A percentile compares a stretch with the other conserved stretches of the same genome.
phyloP scores from a whole-genome alignment of 2,113 vertebrate genomes.

The Tragelaphus strepsiceros region DNA sequence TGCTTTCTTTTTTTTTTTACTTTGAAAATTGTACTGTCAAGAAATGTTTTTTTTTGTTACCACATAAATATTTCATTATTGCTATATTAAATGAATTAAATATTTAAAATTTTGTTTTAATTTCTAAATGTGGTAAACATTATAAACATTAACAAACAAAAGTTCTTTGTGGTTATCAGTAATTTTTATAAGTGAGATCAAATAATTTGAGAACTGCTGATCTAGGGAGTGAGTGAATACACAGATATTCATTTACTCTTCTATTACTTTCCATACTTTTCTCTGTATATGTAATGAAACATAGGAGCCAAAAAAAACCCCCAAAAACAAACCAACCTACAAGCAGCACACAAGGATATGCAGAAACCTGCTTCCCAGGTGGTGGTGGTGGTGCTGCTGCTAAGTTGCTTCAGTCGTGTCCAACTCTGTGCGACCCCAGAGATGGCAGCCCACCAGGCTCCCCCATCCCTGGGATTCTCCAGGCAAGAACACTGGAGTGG shows the following conservation, averaged over 20 bases:
- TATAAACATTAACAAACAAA: background rate
- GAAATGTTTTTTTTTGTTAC: background rate
- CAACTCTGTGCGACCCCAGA: too few relatives aligned
- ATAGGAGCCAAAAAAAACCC: background rate
- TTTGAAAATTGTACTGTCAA: slow-evolving; percentile 5
- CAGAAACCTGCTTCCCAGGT: background rate
- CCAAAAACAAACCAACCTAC: background rate
- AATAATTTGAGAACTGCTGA: background rate
- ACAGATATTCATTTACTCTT: background rate
- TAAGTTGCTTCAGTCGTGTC: background rate
- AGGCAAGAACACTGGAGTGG: too few relatives aligned
- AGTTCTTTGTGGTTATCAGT: background rate
- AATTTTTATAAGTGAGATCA: background rate
- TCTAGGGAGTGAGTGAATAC: background rate
- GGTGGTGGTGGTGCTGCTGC: background rate
- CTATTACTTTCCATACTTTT: background rate
- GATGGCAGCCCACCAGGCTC: too few relatives aligned
- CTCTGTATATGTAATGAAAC: background rate
- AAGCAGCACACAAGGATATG: background rate
- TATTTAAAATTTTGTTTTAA: background rate
- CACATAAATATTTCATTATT: background rate
- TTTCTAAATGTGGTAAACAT: background rate
- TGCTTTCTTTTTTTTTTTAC: background rate
- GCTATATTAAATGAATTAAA: slow-evolving; percentile 13
- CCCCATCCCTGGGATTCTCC: too few relatives aligned